These are phyloP conservation scores for Euborellia annulipes DNA, from an alignment of 1,140 invertebrate species.

Conservation along the genomic window DNA sequence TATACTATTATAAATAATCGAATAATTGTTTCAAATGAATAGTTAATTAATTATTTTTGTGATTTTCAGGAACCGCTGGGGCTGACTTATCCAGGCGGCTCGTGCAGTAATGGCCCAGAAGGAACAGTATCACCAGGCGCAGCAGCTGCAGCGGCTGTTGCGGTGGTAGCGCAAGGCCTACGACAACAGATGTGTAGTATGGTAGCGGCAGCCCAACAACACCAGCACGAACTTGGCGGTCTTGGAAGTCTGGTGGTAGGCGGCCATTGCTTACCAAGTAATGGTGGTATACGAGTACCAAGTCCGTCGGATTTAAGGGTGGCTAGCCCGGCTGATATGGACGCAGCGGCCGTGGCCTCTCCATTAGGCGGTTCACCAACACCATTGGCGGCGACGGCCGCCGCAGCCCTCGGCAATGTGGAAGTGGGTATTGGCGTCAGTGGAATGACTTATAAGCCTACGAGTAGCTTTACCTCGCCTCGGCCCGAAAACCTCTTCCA, in stretches of 20 bases:
- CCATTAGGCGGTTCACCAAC: constrained; percentile 13
- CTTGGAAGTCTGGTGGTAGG: no score
- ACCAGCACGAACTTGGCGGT: constrained; percentile 19
- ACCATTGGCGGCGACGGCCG: background rate
- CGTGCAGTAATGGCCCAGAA: constrained; percentile 38
- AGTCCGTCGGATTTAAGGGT: no score
- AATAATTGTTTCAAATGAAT: no score
- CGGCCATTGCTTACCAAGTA: no score
- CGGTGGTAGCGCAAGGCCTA: constrained; percentile 51
- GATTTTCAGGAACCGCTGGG: constrained; percentile 17
- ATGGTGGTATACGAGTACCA: no score
- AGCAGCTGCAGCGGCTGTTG: constrained; percentile 51
- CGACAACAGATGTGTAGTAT: constrained; percentile 56
- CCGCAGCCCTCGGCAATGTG: constrained; percentile 28
- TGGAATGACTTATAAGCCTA: constrained; percentile 48
- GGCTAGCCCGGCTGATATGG: no score
- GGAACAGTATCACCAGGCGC: constrained; percentile 47
- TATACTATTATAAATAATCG: no score
- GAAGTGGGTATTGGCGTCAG: constrained; percentile 42
- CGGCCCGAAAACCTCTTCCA: constrained; percentile 41
- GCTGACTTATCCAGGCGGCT: constrained; percentile 29
- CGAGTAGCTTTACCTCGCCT: constrained; percentile 37
- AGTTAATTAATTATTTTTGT: no score
- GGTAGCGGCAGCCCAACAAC: constrained; percentile 42
- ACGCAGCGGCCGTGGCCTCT: no score